These are phyloP conservation scores for Thrips palmi DNA, from an alignment of 1,140 invertebrate genomes.

Conservation along the genomic window DNA sequence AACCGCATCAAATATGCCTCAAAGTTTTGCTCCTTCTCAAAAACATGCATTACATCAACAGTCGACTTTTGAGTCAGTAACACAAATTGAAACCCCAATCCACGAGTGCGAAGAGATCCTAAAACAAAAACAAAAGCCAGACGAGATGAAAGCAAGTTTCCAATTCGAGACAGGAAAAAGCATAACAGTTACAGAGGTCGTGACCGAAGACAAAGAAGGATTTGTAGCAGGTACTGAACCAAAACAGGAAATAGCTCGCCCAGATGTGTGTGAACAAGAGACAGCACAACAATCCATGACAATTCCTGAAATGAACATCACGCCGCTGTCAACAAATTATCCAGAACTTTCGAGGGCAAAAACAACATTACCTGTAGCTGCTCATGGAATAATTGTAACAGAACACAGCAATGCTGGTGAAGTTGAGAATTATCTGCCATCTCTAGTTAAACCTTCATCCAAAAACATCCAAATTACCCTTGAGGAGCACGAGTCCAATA, in stretches of 20 bases:
- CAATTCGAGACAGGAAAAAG: slow-evolving; percentile 15
- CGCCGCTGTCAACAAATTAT: slow-evolving; percentile 20
- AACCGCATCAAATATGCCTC: too few relatives aligned
- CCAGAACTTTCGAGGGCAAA: slow-evolving; percentile 21
- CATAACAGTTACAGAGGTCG: slow-evolving; percentile 20
- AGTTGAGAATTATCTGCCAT: slow-evolving; percentile 25
- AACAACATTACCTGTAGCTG: slow-evolving; percentile 22
- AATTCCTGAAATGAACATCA: slow-evolving; percentile 19
- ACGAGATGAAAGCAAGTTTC: slow-evolving; percentile 16
- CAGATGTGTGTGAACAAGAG: slow-evolving; percentile 20
- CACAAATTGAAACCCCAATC: too few relatives aligned
- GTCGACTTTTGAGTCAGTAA: too few relatives aligned
- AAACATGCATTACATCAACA: too few relatives aligned
- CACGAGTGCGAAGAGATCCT: too few relatives aligned
- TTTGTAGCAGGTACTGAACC: slow-evolving; percentile 19
- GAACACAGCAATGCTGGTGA: slow-evolving; percentile 27
- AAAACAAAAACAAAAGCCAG: slow-evolving; percentile 13
- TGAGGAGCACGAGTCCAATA: slow-evolving; percentile 17
- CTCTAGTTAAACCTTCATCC: slow-evolving; percentile 20
- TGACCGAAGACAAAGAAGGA: slow-evolving; percentile 20
- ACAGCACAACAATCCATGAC: slow-evolving; percentile 26
- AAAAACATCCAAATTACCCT: slow-evolving; percentile 15
- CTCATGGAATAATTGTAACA: slow-evolving; percentile 30
- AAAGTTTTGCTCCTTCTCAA: too few relatives aligned
- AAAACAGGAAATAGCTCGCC: slow-evolving; percentile 21